Conservation (phyloP, 2,888 invertebrate species). For the Blastobasis lacticolella region DNA sequence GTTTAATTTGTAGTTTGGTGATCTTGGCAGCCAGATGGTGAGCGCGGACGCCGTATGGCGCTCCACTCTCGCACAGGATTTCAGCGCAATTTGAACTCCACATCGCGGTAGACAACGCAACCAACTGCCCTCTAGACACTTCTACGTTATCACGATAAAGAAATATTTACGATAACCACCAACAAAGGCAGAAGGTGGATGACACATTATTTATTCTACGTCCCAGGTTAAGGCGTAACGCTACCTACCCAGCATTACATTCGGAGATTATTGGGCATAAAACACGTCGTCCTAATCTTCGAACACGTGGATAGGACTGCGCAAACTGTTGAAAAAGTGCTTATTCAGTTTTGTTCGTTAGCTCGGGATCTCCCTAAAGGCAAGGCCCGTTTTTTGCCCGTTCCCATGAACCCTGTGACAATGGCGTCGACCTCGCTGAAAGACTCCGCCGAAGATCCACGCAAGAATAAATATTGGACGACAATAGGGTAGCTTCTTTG, state of each 20-base stretch:
- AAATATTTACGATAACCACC: no score
- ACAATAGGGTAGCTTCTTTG: conserved; percentile 71
- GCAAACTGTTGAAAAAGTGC: conserved; percentile 55
- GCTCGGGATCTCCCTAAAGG: conserved; percentile 50
- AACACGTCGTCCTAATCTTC: conserved; percentile 45
- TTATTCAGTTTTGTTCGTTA: conserved; percentile 63
- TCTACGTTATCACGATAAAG: no score
- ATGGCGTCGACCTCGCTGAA: conserved; percentile 65
- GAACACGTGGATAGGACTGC: conserved; percentile 58
- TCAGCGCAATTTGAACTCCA: conserved; percentile 37
- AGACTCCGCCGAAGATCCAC: conserved; percentile 58
- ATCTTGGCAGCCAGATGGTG: conserved; percentile 18
- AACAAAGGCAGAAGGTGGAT: no score
- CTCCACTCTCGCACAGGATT: conserved; percentile 18
- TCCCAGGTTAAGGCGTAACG: not conserved
- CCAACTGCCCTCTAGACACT: no score
- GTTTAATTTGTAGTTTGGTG: conserved; percentile 46
- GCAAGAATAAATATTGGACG: conserved; percentile 70
- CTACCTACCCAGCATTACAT: conserved; percentile 31
- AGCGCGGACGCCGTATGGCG: conserved; percentile 44
- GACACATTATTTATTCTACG: no score
- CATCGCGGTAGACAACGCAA: no score
- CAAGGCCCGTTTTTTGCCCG: conserved; percentile 63
- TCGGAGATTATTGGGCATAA: conserved; percentile 48
- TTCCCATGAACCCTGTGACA: conserved; percentile 72